Conservation (phyloP, 2,888 invertebrate species). For the Ptilodon capucinus region DNA sequence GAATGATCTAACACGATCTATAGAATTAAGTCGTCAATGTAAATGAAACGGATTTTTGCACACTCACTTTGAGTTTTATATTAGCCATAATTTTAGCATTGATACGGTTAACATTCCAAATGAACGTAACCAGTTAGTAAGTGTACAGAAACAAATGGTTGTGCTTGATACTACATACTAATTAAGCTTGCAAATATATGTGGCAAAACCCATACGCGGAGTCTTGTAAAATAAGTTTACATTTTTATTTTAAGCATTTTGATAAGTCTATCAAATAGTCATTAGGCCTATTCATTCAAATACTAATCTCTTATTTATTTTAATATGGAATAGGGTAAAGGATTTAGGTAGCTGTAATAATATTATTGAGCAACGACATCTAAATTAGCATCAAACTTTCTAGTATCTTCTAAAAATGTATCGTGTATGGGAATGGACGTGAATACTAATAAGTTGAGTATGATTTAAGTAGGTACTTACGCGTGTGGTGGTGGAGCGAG, state of each 20-base stretch:
- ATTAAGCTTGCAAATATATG: conserved; percentile 21
- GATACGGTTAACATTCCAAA: background rate
- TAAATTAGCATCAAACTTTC: conserved; percentile 21
- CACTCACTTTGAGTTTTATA: conserved; percentile 41
- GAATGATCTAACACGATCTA: conserved; percentile 79
- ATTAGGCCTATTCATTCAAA: too few species aligned
- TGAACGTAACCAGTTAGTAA: conserved; percentile 24
- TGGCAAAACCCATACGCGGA: conserved; percentile 18
- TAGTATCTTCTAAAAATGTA: conserved; percentile 55
- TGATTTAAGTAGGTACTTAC: conserved; percentile 54
- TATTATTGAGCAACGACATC: conserved; percentile 8
- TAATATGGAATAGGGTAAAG: background rate
- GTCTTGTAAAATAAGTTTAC: background rate
- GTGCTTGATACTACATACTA: conserved; percentile 52
- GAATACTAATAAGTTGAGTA: conserved; percentile 26
- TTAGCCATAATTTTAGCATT: background rate
- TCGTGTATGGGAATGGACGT: conserved; percentile 69
- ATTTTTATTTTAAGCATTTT: background rate
- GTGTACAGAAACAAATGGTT: conserved; percentile 57
- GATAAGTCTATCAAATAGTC: too few species aligned
- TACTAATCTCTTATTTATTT: too few species aligned
- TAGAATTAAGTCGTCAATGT: conserved; percentile 72
- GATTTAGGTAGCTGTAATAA: background rate
- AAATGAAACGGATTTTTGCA: conserved; percentile 56
- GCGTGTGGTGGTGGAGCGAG: conserved; percentile 75